phyloP scores from a whole-genome alignment of 2,888 invertebrate species.

The Seira sanloemensis region DNA sequence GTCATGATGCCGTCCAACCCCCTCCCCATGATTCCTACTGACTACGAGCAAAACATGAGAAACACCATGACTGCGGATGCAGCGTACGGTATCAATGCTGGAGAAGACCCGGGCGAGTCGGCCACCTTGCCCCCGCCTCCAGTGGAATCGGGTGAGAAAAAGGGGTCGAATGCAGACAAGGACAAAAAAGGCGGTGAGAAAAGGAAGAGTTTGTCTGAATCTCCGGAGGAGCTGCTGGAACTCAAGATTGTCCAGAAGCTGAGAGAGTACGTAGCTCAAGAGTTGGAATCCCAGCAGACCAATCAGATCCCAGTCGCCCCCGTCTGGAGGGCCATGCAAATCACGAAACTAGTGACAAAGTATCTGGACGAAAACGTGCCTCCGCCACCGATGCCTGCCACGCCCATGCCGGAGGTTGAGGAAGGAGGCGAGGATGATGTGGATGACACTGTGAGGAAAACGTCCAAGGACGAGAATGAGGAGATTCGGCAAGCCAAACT shows the following conservation, averaged over 20 bases:
- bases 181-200: slow-evolving; percentile 75
- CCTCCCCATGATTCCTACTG: slow-evolving; percentile 66
- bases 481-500: slow-evolving; percentile 62
- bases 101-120: slow-evolving; percentile 8
- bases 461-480: slow-evolving; percentile 50
- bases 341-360: slow-evolving; percentile 79
- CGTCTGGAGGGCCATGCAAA: slow-evolving; percentile 83
- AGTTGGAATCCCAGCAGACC: slow-evolving; percentile 47
- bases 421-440: slow-evolving; percentile 45
- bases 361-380: slow-evolving; percentile 71
- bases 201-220: slow-evolving; percentile 8
- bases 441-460: slow-evolving; percentile 35
- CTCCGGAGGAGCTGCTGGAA: slow-evolving; percentile 27
- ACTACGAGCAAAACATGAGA: slow-evolving; percentile 61
- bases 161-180: background rate
- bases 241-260: slow-evolving; percentile 30
- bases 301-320: slow-evolving; percentile 76
- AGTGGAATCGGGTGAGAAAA: background rate
- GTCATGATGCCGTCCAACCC: slow-evolving; percentile 49
- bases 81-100: slow-evolving; percentile 1
- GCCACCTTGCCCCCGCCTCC: background rate
- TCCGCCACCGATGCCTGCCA: slow-evolving; percentile 71
- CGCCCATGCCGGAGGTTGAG: slow-evolving; percentile 48
- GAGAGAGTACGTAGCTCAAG: slow-evolving; percentile 46
- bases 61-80: slow-evolving; percentile 2